Evolutionary conservation across 2,797 vertebrate species (phyloP), one percentile per base, ranked within the genome.

Genomic region (Petrocephalus schoutedeni): DNA sequence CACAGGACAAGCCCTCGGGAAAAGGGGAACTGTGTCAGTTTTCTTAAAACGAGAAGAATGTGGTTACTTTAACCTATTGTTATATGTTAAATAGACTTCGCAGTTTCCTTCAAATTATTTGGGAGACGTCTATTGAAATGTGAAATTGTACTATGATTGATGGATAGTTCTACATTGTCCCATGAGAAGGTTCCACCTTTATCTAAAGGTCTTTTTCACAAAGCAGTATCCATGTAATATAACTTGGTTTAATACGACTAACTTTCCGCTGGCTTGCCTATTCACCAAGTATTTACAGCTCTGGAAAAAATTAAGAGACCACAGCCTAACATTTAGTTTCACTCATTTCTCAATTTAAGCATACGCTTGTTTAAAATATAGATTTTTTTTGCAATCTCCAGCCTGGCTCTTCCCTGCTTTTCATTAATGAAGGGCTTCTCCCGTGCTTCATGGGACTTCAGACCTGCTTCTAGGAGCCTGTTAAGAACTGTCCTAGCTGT

Each of bases 31-130:
- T 51, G 67, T 23, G 77, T 86, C 88, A 88, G 59, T 89, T 67
- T 23, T 87, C 88, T 7, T 61, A 89, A 59, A 90, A 90, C 90
- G 90, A 91, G 90, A 89, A 74, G 82, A 91, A 64, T 87, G 19
- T 49, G 32, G 0, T 9, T 88, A 85, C 58, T 21, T 21, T 51
- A 64, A 41, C 45, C 59, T 56, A 84, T 71, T 87, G 23, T 58
- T 61, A 36, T 82, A 89, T 71, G 14, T 88, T 41, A 49, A 87
- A 91, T 90, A 56, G 67, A 88, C 89, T 67, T 80, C 77, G 54
- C 80, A 71, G 86, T 87, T 82, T 28, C 36, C 32, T 45, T 45
- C 74, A 90, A 89, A 86, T 58, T 7, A 80, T 45, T 56, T 56
- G 53, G 19, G 51, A 71, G 45, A 53, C 36, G 36, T 45, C 41